Base-by-base conservation (phyloP, 2,113 vertebrate genomes). In the Elephantulus edwardii region DNA sequence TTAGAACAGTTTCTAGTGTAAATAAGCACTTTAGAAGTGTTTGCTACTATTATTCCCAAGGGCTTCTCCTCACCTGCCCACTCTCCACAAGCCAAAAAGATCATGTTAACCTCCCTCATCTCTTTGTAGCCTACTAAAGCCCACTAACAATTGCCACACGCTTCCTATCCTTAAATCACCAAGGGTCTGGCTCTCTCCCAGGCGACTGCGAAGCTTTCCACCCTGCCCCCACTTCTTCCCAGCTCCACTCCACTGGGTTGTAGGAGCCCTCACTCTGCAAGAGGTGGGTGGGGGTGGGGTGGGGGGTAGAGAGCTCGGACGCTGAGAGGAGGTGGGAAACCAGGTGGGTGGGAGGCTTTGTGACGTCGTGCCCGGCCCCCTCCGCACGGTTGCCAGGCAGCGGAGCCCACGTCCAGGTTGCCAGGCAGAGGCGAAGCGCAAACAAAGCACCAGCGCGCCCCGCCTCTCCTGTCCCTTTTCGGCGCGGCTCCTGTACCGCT, bases 401-500 rank as follows among this genome's bases (percentile, higher is more conserved):
- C 35, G 1, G 26, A 35, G 24, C 52, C 2, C 6, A n/a, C 50
- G 7, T 71, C 28, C 0, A 1, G 44, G 91, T 95, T 92, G 93
- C 91, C 82, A 48, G 38, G 93, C 12, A 54, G 64, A 89, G 68
- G 56, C 62, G 2, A 19, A 24, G 56, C 8, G 74, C 89, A 72
- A 71, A 96, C 84, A 96, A 95, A 92, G 92, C 88, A 42, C 0
- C 28, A 66, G 77, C 40, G 66, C 30, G 13, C 60, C 50, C 56
- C 56, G 8, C 68, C 68, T 71, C 64, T 72, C 44, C 14, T 0
- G 60, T 33, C 38, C n/a, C 44, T 48, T 2, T 42, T 8, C 35
- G 52, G 50, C 2, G 64, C 46, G 60, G 78, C 16, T 44, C 58
- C 83, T 48, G 75, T 54, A 40, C 74, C 5, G 38, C 81, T 89